These are phyloP conservation scores for Synanthedon tipuliformis DNA, from an alignment of 2,888 invertebrate species.

Conservation along the genomic window DNA sequence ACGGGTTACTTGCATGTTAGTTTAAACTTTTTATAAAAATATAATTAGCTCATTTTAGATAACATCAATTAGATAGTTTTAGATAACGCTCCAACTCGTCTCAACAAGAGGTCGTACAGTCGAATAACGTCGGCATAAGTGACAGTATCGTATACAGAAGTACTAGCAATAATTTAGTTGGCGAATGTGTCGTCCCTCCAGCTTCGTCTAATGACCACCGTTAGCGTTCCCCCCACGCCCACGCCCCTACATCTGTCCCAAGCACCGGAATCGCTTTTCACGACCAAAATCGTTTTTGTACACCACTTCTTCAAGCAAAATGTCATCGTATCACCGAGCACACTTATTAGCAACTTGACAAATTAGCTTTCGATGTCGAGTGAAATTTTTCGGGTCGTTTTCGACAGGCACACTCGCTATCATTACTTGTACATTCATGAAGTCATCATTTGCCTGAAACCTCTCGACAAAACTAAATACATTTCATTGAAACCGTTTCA, in stretches of 20 bases:
- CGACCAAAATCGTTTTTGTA: constrained; percentile 48
- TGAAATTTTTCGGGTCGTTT: constrained; percentile 11
- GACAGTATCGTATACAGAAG: constrained; percentile 41
- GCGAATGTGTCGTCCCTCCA: constrained; percentile 63
- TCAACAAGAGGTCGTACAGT: constrained; percentile 52
- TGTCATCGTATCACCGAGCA: constrained; percentile 33
- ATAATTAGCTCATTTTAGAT: not conserved
- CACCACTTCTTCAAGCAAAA: constrained; percentile 29
- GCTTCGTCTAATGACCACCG: constrained; percentile 56
- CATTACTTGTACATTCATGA: not conserved
- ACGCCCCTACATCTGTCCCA: constrained; percentile 35
- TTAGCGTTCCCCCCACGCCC: constrained; percentile 31
- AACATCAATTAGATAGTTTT: not conserved
- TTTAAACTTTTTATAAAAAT: not conserved
- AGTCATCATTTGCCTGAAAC: not conserved
- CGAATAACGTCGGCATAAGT: constrained; percentile 38
- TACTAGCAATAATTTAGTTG: constrained; percentile 47
- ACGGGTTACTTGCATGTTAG: not conserved
- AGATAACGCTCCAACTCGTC: not conserved
- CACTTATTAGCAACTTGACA: constrained; percentile 28
- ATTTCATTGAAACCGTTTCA: constrained; percentile 32
- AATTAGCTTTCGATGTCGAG: constrained; percentile 27
- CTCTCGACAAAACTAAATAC: not conserved
- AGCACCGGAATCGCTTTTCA: constrained; percentile 55
- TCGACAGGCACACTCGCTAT: constrained; percentile 11